Base-by-base conservation (phyloP, 2,797 vertebrate species). In the Pipistrellus pygmaeus region DNA sequence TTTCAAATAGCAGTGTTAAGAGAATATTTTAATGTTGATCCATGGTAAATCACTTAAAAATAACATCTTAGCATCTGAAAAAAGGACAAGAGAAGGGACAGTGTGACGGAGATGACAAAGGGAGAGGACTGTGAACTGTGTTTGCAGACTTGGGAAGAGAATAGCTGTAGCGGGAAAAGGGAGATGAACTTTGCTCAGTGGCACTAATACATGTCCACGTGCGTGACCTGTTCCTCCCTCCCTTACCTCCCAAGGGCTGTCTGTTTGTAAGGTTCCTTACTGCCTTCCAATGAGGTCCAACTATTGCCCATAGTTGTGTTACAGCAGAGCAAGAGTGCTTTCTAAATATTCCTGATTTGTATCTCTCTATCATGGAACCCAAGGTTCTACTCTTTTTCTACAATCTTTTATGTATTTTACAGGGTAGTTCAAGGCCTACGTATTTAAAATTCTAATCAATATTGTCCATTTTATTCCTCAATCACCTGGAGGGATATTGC, bases 361-460 rank as follows among this genome's bases (percentile, higher is more conserved):
- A 46, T 68, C 62, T 81, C 30, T 72, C 14, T 48, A 35, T 77
- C 38, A 38, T 6, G 14, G 46, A 88, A 55, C 53, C 23, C 53
- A 80, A 73, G 4, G 17, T 64, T 89, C 85, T 80, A 13, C 57
- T 71, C 8, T 71, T 96, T 88, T 73, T 64, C 32, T n/a, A 66
- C 90, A 93, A 80, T 46, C 12, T 62, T 77, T 53, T 41, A 7
- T 66, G 23, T 20, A 71, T 89, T 85, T 82, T 86, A 25, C 3
- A 95, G 30, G 38, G 14, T 76, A 46, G 35, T 82, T 85, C 44
- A 75, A 89, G 25, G 15, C n/a, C 77, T 66, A 87, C 32, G 2
- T 75, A 73, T 85, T 91, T 73, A 76, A 94, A 78, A 60, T 81
- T 88, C 30, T 93, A 27, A 53, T 30, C 51, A 88, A 2, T 77